phyloP scores from a whole-genome alignment of 2,797 vertebrate species.

The Rhinatrema bivittatum region DNA sequence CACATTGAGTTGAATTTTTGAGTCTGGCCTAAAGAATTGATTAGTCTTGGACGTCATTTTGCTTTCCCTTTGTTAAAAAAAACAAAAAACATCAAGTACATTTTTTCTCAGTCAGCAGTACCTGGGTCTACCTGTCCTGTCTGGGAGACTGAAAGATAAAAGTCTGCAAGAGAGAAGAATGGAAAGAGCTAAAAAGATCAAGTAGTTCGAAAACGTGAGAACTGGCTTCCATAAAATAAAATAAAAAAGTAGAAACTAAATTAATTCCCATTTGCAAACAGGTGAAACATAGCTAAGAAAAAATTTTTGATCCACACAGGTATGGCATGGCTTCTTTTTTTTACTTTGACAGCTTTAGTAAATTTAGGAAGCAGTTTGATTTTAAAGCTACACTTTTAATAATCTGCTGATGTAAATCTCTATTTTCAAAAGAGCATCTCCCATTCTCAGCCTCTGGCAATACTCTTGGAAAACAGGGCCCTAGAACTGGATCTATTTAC shows the following conservation, averaged over 20 bases:
- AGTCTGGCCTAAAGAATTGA: constrained; percentile 79
- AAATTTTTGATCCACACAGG: no score
- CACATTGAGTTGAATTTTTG: no score
- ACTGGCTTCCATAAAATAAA: constrained; percentile 72
- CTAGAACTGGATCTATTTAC: no score
- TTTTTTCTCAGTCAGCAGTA: constrained; percentile 83
- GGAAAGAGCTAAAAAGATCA: constrained; percentile 98
- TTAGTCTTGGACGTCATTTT: constrained; percentile 80
- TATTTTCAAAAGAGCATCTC: no score
- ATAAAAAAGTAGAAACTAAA: constrained; percentile 67
- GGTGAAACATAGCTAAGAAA: no score
- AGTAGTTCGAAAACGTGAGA: constrained; percentile 78
- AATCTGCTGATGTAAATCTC: no score
- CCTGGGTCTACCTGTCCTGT: constrained; percentile 99
- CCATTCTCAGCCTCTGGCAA: no score
- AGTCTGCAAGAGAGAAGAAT: constrained; percentile 98
- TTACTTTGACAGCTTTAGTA: no score
- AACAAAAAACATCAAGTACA: constrained; percentile 35
- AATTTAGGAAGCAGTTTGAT: no score
- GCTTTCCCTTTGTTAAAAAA: constrained; percentile 73
- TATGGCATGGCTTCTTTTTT: no score
- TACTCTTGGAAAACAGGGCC: no score
- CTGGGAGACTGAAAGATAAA: constrained; percentile 99
- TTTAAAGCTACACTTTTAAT: no score
- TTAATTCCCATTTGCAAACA: constrained; percentile 40